Percentiles rank a stretch among this genome's conserved stretches.
Evolutionary conservation across 2,113 vertebrate species (phyloP).

Genomic region (Emydocephalus ijimae): DNA sequence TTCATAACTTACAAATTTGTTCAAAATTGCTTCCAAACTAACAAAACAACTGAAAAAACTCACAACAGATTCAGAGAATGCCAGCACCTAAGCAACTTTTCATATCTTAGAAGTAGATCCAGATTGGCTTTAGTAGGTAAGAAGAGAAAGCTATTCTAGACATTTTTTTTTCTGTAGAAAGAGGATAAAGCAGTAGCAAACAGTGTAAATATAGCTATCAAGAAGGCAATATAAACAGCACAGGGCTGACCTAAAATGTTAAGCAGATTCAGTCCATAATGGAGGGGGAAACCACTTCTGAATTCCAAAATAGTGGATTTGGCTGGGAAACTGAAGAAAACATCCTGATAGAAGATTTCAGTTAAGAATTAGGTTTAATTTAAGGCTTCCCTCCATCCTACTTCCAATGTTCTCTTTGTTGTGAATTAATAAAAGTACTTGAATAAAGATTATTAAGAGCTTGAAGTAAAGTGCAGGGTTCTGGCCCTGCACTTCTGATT

Average conservation of each 20-base stretch:
- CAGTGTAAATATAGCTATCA: neutral
- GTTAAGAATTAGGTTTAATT: neutral
- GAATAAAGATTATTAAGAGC: too few species aligned
- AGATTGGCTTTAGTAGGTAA: neutral
- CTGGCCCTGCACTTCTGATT: too few species aligned
- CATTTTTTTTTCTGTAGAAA: neutral
- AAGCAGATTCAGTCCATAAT: neutral
- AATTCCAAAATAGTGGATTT: neutral
- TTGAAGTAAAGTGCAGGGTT: too few species aligned
- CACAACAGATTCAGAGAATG: neutral
- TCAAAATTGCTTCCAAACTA: neutral
- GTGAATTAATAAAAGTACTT: too few species aligned
- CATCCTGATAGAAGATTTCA: neutral
- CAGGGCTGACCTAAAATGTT: neutral
- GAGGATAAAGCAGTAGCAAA: neutral
- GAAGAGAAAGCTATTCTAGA: neutral
- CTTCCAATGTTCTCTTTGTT: neutral
- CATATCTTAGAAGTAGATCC: neutral
- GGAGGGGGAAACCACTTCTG: neutral
- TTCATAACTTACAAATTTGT: neutral
- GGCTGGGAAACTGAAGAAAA: neutral
- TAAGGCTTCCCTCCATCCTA: neutral
- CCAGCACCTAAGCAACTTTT: neutral
- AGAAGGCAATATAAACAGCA: neutral
- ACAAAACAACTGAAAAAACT: neutral